A percentile compares a stretch with the other conserved stretches of the same genome.
These are phyloP conservation scores for Palythoa grandiflora DNA, from an alignment of 92 coral and sea anemone genomes.

Conservation along the genomic window DNA sequence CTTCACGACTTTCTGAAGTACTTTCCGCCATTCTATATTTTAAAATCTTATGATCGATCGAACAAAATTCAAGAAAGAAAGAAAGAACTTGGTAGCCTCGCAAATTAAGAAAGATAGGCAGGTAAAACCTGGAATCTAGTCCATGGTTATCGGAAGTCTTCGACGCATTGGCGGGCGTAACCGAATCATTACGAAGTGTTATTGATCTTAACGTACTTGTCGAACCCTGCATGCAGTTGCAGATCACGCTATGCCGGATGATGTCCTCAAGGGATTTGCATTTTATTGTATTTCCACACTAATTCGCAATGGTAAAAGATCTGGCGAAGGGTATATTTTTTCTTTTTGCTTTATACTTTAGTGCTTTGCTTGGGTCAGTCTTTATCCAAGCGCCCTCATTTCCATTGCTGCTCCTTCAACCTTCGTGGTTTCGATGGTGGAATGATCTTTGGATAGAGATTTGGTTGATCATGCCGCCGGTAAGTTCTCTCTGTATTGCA, in stretches of 20 bases:
- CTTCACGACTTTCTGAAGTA: slow-evolving; percentile 14
- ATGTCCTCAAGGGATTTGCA: not conserved
- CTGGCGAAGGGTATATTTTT: slow-evolving; percentile 77
- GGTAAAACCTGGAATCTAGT: too few relatives aligned
- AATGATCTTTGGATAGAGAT: slow-evolving; percentile 73
- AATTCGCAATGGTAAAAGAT: slow-evolving; percentile 78
- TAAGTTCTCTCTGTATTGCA: slow-evolving; percentile 48
- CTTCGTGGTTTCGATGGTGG: slow-evolving; percentile 89
- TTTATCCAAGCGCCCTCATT: slow-evolving; percentile 88
- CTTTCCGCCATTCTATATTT: slow-evolving; percentile 7
- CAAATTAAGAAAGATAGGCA: not conserved
- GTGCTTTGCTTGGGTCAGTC: slow-evolving; percentile 84
- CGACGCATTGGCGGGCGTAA: not conserved
- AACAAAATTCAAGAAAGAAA: not conserved
- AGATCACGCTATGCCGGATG: not conserved
- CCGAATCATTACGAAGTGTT: slow-evolving; percentile 3
- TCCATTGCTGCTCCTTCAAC: slow-evolving; percentile 83
- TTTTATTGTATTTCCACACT: not conserved
- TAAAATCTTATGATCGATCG: not conserved
- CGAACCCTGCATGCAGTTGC: not conserved
- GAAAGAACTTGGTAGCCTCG: slow-evolving; percentile 22
- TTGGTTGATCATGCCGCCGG: slow-evolving; percentile 90
- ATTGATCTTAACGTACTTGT: not conserved
- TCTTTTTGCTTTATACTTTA: slow-evolving; percentile 58
- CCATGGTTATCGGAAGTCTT: not conserved